Percentiles rank a stretch among this genome's conserved stretches.
phyloP scores from a whole-genome alignment of 2,113 vertebrate species.

The Nerophis lumbriciformis region DNA sequence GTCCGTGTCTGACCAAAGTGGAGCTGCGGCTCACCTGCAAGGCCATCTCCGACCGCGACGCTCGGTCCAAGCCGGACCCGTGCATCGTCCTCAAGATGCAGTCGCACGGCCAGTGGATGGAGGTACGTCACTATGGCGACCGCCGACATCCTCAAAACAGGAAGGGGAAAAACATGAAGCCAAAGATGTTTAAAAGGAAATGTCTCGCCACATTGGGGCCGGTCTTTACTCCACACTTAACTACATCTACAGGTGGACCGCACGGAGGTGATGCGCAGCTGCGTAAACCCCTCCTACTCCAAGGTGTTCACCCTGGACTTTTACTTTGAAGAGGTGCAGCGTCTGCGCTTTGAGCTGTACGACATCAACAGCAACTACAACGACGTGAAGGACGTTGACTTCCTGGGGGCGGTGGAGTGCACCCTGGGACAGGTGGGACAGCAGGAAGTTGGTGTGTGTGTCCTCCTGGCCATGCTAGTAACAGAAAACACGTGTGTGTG shows the following conservation, averaged over 20 bases:
- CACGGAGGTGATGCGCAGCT: slow-evolving; percentile 92
- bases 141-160: too few species aligned
- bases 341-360: slow-evolving; percentile 86
- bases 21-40: slow-evolving; percentile 90
- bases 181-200: too few species aligned
- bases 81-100: slow-evolving; percentile 95
- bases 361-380: slow-evolving; percentile 91
- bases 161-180: too few species aligned
- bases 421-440: slow-evolving; percentile 85
- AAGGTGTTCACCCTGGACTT: slow-evolving; percentile 95
- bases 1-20: slow-evolving; percentile 91
- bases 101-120: slow-evolving; percentile 93
- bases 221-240: neutral
- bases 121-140: slow-evolving; percentile 66
- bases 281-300: slow-evolving; percentile 88
- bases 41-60: slow-evolving; percentile 89
- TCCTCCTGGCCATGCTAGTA: neutral
- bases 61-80: slow-evolving; percentile 92
- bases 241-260: slow-evolving; percentile 83
- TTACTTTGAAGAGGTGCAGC: slow-evolving; percentile 95
- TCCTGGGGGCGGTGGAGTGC: slow-evolving; percentile 91
- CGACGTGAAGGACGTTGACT: slow-evolving; percentile 84
- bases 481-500: neutral
- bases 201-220: neutral
- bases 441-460: neutral